Evolutionary conservation across 2,797 vertebrate genomes (phyloP).

Genomic region (Masticophis lateralis): DNA sequence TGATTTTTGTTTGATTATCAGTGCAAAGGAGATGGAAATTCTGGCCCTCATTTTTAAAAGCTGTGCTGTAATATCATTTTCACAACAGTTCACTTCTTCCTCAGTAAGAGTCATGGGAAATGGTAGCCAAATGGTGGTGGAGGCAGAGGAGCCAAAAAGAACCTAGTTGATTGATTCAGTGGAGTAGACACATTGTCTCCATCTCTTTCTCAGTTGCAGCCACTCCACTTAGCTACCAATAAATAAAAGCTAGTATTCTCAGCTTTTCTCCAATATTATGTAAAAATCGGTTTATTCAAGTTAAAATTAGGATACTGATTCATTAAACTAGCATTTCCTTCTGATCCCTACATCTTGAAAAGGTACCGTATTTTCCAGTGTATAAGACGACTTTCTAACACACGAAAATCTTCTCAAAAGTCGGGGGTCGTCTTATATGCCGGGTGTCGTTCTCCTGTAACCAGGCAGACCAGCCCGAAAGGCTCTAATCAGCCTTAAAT

Average conservation of each 20-base stretch:
- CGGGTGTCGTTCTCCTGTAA: no score
- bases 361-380: no score
- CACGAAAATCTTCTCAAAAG: no score
- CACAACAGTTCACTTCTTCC: neutral
- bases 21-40: neutral
- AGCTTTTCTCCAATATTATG: neutral
- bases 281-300: neutral
- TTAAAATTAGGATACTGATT: neutral
- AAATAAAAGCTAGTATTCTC: neutral
- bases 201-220: neutral
- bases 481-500: no score
- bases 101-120: neutral
- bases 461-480: no score
- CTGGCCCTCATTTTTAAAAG: neutral
- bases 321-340: neutral
- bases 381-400: no score
- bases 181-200: neutral
- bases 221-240: neutral
- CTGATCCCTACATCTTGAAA: neutral
- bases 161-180: neutral
- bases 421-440: no score
- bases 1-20: neutral
- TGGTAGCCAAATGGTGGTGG: neutral
- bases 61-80: neutral
- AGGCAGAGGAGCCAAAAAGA: neutral